Base-by-base conservation (phyloP, 2,888 invertebrate species). In the Linnaemya vulpina region DNA sequence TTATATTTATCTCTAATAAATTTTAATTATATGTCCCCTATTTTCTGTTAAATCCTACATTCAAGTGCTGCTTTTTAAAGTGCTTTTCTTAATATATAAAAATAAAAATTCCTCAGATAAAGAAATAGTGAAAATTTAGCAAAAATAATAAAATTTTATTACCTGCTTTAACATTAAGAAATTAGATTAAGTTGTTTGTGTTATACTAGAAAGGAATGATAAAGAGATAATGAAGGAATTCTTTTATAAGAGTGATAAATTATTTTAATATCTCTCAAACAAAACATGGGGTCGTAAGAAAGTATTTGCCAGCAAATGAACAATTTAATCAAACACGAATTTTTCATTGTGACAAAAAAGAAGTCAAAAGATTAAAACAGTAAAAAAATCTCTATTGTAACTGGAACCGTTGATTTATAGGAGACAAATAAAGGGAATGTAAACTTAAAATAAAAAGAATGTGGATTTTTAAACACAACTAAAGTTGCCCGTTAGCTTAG, bases 81-180 rank as follows among this genome's bases (percentile, higher is more conserved):
- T 0, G 40, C 15, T 25, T 40, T 15, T 20, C n/a, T 60, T 71
- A 22, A n/a, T 51, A 20, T 25, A 58, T 17, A 53, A 70, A 17
- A 46, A 46, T 58, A 58, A 46, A 71, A 30, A 60, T 71, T 71
- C 58, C 9, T 60, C 43, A 71, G 58, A 30, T 71, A 46, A 46
- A 5, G 30, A 30, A 30, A 71, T 58, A 17, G 51, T 22, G 7
- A 49, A 49, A 30, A n/a, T 49, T 49, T 17, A 67, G 5, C 46
- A 49, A n/a, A 17, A 17, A 49, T 46, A 46, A 17, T 17, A n/a
- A 2, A 49, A 17, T 49, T 17, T 49, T 49, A 49, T 49, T 49
- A 17, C n/a, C n/a, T 49, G 17, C 49, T 11, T 49, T 49, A 53
- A 22, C 9, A 3, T 15, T 51, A 68, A 46, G 17, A 35, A 35